Percentiles rank a stretch among this genome's conserved stretches.
Evolutionary conservation across 2,797 vertebrate genomes (phyloP).

Genomic region (Crax fasciolata): DNA sequence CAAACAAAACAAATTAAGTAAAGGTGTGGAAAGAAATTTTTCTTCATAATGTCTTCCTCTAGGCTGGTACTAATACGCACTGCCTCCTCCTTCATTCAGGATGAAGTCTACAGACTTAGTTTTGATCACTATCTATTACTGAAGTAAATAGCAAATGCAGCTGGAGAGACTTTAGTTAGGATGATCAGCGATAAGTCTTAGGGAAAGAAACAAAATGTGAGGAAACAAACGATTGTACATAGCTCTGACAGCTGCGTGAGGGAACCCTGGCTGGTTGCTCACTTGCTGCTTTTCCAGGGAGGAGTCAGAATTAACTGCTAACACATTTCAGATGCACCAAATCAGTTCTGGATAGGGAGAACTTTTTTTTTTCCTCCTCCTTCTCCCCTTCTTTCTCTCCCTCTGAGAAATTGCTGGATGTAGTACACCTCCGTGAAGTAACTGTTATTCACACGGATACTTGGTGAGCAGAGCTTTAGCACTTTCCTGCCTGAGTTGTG

Average conservation of each 20-base stretch:
- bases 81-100: neutral
- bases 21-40: neutral
- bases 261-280: rapidly evolving
- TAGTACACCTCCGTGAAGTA: rapidly evolving
- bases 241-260: neutral
- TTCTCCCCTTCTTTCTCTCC: rapidly evolving
- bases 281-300: neutral
- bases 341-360: neutral
- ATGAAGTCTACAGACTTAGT: neutral
- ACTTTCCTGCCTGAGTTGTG: neutral
- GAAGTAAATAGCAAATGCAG: neutral
- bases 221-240: neutral
- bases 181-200: neutral
- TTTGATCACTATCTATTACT: neutral
- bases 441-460: neutral
- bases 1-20: neutral
- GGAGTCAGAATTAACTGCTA: neutral
- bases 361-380: rapidly evolving
- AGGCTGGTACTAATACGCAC: neutral
- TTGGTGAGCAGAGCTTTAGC: neutral
- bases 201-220: neutral
- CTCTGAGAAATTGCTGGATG: neutral
- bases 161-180: neutral
- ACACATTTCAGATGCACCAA: neutral
- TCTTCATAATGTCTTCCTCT: neutral